Base-by-base conservation (phyloP, 2,888 invertebrate genomes). In the Dryadula phaetusa region DNA sequence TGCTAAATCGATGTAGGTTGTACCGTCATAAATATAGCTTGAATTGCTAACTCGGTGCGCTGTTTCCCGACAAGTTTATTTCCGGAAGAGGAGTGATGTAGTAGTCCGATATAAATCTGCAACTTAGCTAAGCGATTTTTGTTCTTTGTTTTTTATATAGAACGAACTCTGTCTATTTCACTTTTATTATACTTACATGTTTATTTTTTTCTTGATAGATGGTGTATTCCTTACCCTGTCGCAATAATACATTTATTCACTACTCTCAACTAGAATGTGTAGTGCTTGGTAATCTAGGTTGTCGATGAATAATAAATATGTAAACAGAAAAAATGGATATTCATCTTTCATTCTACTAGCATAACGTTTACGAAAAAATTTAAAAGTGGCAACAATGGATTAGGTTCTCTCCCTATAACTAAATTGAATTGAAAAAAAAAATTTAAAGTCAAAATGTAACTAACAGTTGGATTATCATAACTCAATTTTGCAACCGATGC, bases 401-500 rank as follows among this genome's bases (percentile, higher is more conserved):
- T n/a, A n/a, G n/a, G n/a, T n/a, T n/a, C n/a, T n/a, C n/a, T n/a
- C n/a, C n/a, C n/a, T n/a, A n/a, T n/a, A n/a, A n/a, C n/a, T n/a
- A n/a, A n/a, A n/a, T n/a, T n/a, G n/a, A n/a, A n/a, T n/a, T n/a
- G n/a, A n/a, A n/a, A n/a, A n/a, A n/a, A n/a, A n/a, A n/a, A n/a
- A 10, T 53, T 54, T 37, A 37, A 37, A n/a, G 16, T 32, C 12
- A n/a, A 79, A 79, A 81, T 84, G 85, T 85, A 86, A 88, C 83
- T 88, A 86, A 86, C 84, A 85, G 86, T 79, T 74, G 77, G 84
- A 86, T 87, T 86, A 86, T 79, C 84, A 88, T 87, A 88, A 87
- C 81, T 86, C 82, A 82, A 82, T 85, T 86, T 84, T 81, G 86
- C 84, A 81, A 81, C 81, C 77, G 83, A 87, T 87, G 87, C 87